A percentile compares a stretch with the other conserved stretches of the same genome.
phyloP scores from a whole-genome alignment of 2,888 invertebrate genomes.

The Philhelius pedissequus region DNA sequence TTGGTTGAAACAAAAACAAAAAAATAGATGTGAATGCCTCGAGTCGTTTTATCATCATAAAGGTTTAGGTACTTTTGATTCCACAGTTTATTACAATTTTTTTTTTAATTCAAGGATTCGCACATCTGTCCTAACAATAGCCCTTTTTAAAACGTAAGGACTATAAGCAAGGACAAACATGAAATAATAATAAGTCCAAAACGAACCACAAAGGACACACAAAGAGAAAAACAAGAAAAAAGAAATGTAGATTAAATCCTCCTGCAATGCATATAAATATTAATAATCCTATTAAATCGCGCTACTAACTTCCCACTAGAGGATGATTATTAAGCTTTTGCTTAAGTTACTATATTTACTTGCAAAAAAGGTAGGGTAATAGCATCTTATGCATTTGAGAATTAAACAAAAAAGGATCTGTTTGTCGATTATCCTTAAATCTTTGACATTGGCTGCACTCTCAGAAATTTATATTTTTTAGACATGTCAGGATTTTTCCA shows the following conservation, averaged over 20 bases:
- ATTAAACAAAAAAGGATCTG: too few species aligned
- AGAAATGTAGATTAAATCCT: constrained; percentile 36
- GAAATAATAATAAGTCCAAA: constrained; percentile 22
- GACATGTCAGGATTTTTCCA: too few species aligned
- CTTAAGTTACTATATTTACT: background rate
- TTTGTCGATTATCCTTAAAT: too few species aligned
- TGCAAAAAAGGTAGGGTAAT: too few species aligned
- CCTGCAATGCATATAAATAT: constrained; percentile 65
- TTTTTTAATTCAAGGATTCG: constrained; percentile 24
- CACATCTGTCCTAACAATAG: constrained; percentile 24
- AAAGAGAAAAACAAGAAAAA: background rate
- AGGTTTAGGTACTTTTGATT: constrained; percentile 48
- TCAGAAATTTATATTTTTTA: too few species aligned
- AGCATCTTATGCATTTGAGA: too few species aligned
- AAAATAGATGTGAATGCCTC: constrained; percentile 20
- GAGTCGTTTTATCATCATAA: constrained; percentile 43
- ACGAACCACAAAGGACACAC: constrained; percentile 3
- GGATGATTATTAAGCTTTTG: constrained; percentile 28
- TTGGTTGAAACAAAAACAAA: too few species aligned
- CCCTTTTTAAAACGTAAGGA: background rate
- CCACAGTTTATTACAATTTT: constrained; percentile 46
- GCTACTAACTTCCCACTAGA: constrained; percentile 2
- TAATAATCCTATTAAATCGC: constrained; percentile 57
- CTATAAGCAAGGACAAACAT: constrained; percentile 10
- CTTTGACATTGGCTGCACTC: too few species aligned